These are phyloP conservation scores for Takifugu ocellatus DNA, from an alignment of 2,797 vertebrate genomes.

Conservation along the genomic window DNA sequence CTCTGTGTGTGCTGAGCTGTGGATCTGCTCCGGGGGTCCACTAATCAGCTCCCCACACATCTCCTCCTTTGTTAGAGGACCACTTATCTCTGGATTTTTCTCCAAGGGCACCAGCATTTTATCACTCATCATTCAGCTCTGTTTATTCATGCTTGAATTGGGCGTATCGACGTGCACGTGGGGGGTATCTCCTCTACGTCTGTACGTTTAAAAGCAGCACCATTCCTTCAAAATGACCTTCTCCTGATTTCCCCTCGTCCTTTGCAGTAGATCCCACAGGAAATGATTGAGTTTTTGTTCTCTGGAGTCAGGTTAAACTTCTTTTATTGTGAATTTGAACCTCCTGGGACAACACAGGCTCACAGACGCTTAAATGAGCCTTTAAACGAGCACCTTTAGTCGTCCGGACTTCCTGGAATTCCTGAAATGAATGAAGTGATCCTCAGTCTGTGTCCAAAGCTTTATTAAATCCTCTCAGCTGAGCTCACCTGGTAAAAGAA, in stretches of 20 bases:
- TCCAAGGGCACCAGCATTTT: slow-evolving; percentile 19
- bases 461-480: slow-evolving; percentile 6
- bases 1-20: too few relatives aligned
- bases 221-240: slow-evolving; percentile 31
- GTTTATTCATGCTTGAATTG: slow-evolving; percentile 19
- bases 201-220: slow-evolving; percentile 5
- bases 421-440: not conserved
- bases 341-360: slow-evolving; percentile 1
- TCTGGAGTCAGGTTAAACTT: slow-evolving; percentile 8
- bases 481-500: slow-evolving; percentile 9
- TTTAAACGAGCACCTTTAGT: too few relatives aligned
- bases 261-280: slow-evolving; percentile 17
- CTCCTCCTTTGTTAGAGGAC: slow-evolving; percentile 6
- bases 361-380: not conserved
- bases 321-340: slow-evolving; percentile 21
- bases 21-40: too few relatives aligned
- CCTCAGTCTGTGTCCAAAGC: slow-evolving; percentile 2
- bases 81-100: slow-evolving; percentile 24
- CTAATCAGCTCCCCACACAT: not conserved
- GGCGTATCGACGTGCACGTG: not conserved
- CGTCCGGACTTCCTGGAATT: not conserved
- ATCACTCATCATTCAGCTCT: slow-evolving; percentile 9
- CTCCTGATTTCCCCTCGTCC: slow-evolving; percentile 10
- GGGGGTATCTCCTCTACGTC: slow-evolving; percentile 1
- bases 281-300: slow-evolving; percentile 32